Conservation (phyloP, 64 coral and sea anemone genomes). For the Stylophora pistillata region DNA sequence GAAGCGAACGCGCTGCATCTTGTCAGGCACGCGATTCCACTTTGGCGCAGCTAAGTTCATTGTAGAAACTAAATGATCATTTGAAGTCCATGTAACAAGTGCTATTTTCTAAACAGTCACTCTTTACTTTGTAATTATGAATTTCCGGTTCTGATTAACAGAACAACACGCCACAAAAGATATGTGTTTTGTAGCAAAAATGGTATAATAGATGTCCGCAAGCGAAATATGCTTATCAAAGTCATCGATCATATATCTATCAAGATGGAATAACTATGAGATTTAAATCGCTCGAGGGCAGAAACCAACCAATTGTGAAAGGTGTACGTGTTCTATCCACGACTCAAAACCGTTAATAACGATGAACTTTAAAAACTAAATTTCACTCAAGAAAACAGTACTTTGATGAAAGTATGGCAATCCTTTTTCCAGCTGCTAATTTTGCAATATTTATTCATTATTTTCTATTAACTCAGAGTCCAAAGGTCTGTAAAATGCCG, state of each 20-base stretch:
- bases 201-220: conserved; percentile 18
- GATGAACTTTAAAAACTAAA: not conserved
- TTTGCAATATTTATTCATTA: not conserved
- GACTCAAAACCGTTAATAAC: not conserved
- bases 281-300: conserved; percentile 13
- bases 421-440: not conserved
- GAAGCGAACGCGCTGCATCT: not conserved
- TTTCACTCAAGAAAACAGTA: not conserved
- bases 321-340: not conserved
- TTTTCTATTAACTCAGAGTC: not conserved
- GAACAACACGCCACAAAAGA: conserved; percentile 53
- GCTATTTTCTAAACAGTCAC: conserved; percentile 34
- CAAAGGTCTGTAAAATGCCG: not conserved
- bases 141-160: conserved; percentile 55
- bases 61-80: not conserved
- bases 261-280: not conserved
- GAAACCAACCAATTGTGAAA: not conserved
- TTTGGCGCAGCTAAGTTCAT: not conserved
- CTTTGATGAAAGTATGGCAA: not conserved
- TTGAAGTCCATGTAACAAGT: not conserved
- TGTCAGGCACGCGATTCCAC: not conserved
- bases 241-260: conserved; percentile 18
- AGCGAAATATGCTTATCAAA: conserved; percentile 7
- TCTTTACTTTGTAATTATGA: conserved; percentile 44
- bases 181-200: conserved; percentile 42